Percentiles rank a stretch among this genome's conserved stretches.
Conservation (phyloP, 2,797 vertebrate species). For the Sebastes hubbsi region DNA sequence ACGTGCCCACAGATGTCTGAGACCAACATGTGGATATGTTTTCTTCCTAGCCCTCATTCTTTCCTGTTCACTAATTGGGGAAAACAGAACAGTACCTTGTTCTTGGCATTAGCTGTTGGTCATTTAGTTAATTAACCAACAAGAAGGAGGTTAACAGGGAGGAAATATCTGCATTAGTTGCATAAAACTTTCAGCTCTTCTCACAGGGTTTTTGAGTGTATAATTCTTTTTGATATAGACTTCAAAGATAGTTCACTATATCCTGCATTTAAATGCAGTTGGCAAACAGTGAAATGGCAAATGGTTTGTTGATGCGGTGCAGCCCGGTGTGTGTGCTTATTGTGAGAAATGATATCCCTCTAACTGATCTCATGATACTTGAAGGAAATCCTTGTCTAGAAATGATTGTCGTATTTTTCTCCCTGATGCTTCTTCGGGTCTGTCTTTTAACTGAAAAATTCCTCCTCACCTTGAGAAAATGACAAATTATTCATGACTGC, state of each 20-base stretch:
- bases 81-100: background rate
- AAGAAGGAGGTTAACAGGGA: slow-evolving; percentile 8
- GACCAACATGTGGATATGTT: background rate
- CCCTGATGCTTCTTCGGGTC: slow-evolving; percentile 76
- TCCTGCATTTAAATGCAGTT: slow-evolving; percentile 1
- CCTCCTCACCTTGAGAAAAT: slow-evolving; percentile 78
- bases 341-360: background rate
- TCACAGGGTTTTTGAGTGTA: background rate
- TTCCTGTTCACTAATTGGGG: background rate
- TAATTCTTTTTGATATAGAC: background rate
- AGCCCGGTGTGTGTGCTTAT: slow-evolving; percentile 8
- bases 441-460: slow-evolving; percentile 82
- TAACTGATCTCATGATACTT: slow-evolving; percentile 29
- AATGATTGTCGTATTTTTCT: slow-evolving; percentile 72
- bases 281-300: background rate
- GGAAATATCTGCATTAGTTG: background rate
- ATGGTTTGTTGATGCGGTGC: background rate
- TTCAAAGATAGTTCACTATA: background rate
- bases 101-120: slow-evolving; percentile 17
- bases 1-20: background rate
- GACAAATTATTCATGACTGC: slow-evolving; percentile 56
- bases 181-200: background rate
- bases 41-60: background rate
- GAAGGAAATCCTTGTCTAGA: slow-evolving; percentile 4
- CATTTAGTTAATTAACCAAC: slow-evolving; percentile 22